Evolutionary conservation across 2,888 invertebrate species (phyloP).

Genomic region (Syrphus vitripennis): DNA sequence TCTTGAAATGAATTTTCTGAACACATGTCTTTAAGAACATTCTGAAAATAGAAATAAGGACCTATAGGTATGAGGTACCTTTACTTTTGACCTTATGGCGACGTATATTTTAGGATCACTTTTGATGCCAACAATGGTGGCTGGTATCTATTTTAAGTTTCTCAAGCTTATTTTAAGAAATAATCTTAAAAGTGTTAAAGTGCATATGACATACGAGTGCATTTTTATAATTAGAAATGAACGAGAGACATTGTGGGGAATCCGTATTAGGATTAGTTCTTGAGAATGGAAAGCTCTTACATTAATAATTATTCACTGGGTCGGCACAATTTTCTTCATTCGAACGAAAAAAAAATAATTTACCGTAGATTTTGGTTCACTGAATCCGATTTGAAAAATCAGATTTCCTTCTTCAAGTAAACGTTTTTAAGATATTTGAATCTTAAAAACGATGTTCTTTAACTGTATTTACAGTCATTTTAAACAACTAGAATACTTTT

Average conservation of each 20-base stretch:
- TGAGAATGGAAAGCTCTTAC: background rate
- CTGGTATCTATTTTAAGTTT: conserved; percentile 30
- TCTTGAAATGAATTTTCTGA: conserved; percentile 1
- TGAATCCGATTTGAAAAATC: too few relatives aligned
- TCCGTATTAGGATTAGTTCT: background rate
- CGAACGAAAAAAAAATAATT: too few relatives aligned
- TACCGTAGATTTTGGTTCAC: too few relatives aligned
- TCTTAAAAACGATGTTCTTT: too few relatives aligned
- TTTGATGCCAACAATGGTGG: conserved; percentile 4
- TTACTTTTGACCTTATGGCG: conserved; percentile 52
- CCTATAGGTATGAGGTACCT: background rate
- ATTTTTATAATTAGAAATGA: background rate
- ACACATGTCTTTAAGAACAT: conserved; percentile 6
- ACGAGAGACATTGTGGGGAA: background rate
- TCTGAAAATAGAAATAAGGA: conserved; percentile 27
- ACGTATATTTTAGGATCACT: conserved; percentile 44
- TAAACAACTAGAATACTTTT: too few relatives aligned
- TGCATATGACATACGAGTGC: background rate
- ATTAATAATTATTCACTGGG: too few relatives aligned
- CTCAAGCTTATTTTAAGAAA: conserved; percentile 5
- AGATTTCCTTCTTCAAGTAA: too few relatives aligned
- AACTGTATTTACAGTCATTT: too few relatives aligned
- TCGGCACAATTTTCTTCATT: too few relatives aligned
- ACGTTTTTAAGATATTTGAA: too few relatives aligned
- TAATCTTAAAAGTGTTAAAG: background rate